Evolutionary conservation across 37 sponge, comb jelly and placozoan genomes (phyloP), one percentile per base, ranked within the genome.

Genomic region (Theonella swinhoei): DNA sequence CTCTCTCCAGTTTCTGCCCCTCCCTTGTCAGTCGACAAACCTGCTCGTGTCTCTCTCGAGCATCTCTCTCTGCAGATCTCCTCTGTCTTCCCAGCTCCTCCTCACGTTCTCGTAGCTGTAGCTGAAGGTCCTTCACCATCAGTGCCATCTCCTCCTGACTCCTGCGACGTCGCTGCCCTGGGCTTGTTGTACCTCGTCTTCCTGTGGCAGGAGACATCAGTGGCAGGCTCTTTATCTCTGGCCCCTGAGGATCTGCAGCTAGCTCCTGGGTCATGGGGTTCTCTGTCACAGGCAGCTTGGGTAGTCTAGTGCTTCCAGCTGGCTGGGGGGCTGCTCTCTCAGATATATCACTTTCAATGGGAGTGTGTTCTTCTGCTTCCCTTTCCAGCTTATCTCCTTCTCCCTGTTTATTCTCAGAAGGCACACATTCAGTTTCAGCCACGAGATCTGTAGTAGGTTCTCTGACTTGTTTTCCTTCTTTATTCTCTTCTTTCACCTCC

Each of bases 1-100:
- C 94, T 73, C 86, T 88, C 76, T 93, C 97, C 62, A 93, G 54
- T 9, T 76, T 68, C 43, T 85, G 79, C 59, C 33, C 77, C 34
- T 94, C 91, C 73, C 70, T 82, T 0, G 62, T 24, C 47, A 85
- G 74, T 41, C 88, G 75, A 36, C 80, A 76, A 26, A 87, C 76
- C 59, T 79, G 63, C 70, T 90, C 94, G 17, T 94, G 88, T 24
- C 42, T 71, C 60, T 88, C 81, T 14, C 79, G 58, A 2, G 79
- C 5, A n/a, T 78, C 74, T 39, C 26, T 76, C 68, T 75, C 79
- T 0, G 59, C 1, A 25, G 31, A 26, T 29, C 22, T 33, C 39
- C 60, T 30, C 2, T 17, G 24, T 14, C 34, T 2, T 11, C 20
- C 73, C 58, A 91, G 0, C 5, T 83, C 88, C 68, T 84, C 80